phyloP scores from a whole-genome alignment of 2,888 invertebrate species.

The Eupithecia centaureata region DNA sequence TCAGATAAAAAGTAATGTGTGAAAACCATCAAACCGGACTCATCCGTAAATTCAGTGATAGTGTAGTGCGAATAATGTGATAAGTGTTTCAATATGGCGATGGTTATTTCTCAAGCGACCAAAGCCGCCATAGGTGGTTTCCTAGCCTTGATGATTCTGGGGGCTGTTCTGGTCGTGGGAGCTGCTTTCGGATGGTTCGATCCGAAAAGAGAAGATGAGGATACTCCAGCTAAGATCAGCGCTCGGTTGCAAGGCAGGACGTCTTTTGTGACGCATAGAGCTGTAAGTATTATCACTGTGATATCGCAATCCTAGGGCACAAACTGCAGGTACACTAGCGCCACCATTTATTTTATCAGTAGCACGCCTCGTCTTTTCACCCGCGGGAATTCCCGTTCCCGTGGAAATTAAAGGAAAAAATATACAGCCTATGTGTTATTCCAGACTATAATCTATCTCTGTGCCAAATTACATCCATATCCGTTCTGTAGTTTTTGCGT shows the following conservation, averaged over 20 bases:
- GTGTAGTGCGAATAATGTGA: slow-evolving; percentile 61
- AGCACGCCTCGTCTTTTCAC: too few relatives aligned
- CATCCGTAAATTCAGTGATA: slow-evolving; percentile 14
- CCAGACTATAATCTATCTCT: too few relatives aligned
- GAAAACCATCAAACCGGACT: slow-evolving; percentile 13
- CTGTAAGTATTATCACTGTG: slow-evolving; percentile 77
- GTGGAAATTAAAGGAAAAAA: too few relatives aligned
- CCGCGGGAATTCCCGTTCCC: too few relatives aligned
- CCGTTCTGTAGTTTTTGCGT: too few relatives aligned
- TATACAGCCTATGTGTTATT: too few relatives aligned
- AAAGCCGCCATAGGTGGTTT: slow-evolving; percentile 79
- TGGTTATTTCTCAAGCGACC: slow-evolving; percentile 81
- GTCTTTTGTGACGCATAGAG: slow-evolving; percentile 78
- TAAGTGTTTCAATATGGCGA: slow-evolving; percentile 72
- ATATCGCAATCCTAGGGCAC: too few relatives aligned
- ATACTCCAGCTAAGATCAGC: slow-evolving; percentile 76
- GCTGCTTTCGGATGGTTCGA: slow-evolving; percentile 80
- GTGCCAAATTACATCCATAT: too few relatives aligned
- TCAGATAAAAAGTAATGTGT: slow-evolving; percentile 21
- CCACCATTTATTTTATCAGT: too few relatives aligned
- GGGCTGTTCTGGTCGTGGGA: slow-evolving; percentile 76
- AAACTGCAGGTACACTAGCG: too few relatives aligned
- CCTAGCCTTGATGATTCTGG: slow-evolving; percentile 76
- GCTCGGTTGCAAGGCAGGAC: slow-evolving; percentile 76
- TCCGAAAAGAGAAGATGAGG: slow-evolving; percentile 75